Conservation (phyloP, 2,888 invertebrate species). For the Eupithecia pulchellata region DNA sequence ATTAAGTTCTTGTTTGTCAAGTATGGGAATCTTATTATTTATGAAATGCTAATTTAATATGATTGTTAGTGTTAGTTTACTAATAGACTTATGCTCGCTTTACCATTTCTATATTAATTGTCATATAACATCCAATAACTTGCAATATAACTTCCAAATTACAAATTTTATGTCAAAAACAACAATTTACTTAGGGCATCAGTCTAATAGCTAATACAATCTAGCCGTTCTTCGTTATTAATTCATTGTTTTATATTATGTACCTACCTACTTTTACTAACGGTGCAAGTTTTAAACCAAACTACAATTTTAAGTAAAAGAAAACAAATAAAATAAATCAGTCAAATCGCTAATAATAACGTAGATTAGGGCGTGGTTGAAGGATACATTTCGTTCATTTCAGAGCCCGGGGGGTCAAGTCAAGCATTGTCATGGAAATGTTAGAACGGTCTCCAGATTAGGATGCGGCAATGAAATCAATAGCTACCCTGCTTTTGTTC, state of each 20-base stretch:
- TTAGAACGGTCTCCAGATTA: slow-evolving; percentile 53
- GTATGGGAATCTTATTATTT: slow-evolving; percentile 53
- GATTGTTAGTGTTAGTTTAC: slow-evolving; percentile 6
- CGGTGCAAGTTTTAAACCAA: background rate
- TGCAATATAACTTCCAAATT: no score
- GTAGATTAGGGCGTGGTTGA: slow-evolving; percentile 59
- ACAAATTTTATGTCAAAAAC: no score
- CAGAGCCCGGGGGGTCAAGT: slow-evolving; percentile 65
- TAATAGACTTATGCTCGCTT: background rate
- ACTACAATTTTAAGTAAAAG: background rate
- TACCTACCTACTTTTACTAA: background rate
- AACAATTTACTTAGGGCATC: no score
- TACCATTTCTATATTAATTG: no score
- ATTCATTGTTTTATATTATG: no score
- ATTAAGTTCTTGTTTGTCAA: slow-evolving; percentile 50
- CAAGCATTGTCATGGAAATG: slow-evolving; percentile 72
- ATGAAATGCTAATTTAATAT: background rate
- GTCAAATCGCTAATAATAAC: slow-evolving; percentile 58
- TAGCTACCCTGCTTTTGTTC: slow-evolving; percentile 62
- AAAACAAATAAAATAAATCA: slow-evolving; percentile 55
- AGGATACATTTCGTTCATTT: slow-evolving; percentile 61
- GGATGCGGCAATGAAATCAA: slow-evolving; percentile 66
- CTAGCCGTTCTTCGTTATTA: no score
- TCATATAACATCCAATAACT: no score
- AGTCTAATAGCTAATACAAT: no score